Evolutionary conservation across 2,888 invertebrate genomes (phyloP).

Genomic region (Keiferia lycopersicella): DNA sequence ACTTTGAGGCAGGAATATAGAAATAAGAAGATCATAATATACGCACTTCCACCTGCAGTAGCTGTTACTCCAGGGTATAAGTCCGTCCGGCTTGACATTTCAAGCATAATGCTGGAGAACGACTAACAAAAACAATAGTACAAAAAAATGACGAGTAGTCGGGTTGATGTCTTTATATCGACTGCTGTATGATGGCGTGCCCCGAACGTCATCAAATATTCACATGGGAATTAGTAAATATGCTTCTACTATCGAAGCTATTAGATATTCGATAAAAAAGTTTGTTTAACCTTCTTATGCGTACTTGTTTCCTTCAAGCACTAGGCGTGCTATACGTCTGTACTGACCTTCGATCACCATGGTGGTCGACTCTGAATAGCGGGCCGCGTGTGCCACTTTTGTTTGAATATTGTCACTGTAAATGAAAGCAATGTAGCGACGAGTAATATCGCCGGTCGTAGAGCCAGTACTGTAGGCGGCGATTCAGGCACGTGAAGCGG

Average conservation of each 20-base stretch:
- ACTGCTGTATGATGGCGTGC: background rate
- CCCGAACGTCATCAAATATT: slow-evolving; percentile 52
- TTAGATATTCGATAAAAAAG: slow-evolving; percentile 25
- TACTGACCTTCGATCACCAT: slow-evolving; percentile 35
- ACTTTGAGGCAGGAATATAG: background rate
- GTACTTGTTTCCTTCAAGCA: background rate
- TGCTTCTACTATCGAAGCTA: slow-evolving; percentile 25
- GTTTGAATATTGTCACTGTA: background rate
- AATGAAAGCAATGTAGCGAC: background rate
- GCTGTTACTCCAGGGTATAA: slow-evolving; percentile 61
- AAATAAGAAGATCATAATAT: background rate
- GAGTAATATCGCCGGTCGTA: background rate
- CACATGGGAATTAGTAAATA: slow-evolving; percentile 55
- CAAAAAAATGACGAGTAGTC: background rate
- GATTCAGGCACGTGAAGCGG: background rate
- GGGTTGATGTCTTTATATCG: slow-evolving; percentile 11
- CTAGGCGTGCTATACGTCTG: background rate
- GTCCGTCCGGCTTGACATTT: slow-evolving; percentile 71
- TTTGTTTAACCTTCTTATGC: slow-evolving; percentile 28
- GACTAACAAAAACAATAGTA: background rate
- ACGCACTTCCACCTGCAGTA: slow-evolving; percentile 34
- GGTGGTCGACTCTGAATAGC: slow-evolving; percentile 55
- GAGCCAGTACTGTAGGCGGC: too few species aligned
- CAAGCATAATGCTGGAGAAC: slow-evolving; percentile 51
- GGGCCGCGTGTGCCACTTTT: slow-evolving; percentile 31